Percentiles rank a stretch among this genome's conserved stretches.
Conservation (phyloP, 1,140 invertebrate genomes). For the Helicoverpa zea region DNA sequence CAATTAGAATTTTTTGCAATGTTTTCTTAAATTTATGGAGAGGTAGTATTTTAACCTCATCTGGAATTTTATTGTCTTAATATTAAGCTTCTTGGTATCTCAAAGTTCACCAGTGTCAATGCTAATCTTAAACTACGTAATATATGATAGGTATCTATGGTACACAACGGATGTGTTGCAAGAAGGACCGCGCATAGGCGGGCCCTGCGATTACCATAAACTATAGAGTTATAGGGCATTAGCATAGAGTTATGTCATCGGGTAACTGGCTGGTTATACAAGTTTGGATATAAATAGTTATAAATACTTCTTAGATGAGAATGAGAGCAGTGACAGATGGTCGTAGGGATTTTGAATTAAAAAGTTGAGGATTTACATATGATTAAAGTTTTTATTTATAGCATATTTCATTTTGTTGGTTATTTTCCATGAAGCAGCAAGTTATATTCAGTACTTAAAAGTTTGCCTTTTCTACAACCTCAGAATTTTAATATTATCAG, state of each 20-base stretch:
- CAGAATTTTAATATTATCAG: no score
- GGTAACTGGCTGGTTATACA: constrained; percentile 36
- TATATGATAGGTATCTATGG: neutral
- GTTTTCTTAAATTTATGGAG: no score
- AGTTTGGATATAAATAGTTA: neutral
- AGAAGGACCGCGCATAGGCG: constrained; percentile 26
- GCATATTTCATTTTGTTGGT: neutral
- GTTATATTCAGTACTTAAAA: neutral
- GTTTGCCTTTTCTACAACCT: neutral
- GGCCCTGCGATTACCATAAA: constrained; percentile 39
- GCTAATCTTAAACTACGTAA: constrained; percentile 3
- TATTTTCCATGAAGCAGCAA: neutral
- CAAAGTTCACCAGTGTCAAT: constrained; percentile 7
- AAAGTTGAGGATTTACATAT: neutral
- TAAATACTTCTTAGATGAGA: neutral
- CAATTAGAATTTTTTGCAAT: no score
- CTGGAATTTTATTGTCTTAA: no score
- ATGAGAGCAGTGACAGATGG: constrained; percentile 26
- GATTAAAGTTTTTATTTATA: neutral
- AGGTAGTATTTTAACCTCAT: no score
- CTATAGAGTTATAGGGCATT: constrained; percentile 32
- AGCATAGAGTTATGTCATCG: constrained; percentile 36
- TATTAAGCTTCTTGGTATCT: no score
- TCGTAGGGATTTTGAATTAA: neutral
- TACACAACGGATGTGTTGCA: constrained; percentile 26